These are phyloP conservation scores for Tricholauxania praeusta DNA, from an alignment of 2,888 invertebrate species.

Conservation along the genomic window DNA sequence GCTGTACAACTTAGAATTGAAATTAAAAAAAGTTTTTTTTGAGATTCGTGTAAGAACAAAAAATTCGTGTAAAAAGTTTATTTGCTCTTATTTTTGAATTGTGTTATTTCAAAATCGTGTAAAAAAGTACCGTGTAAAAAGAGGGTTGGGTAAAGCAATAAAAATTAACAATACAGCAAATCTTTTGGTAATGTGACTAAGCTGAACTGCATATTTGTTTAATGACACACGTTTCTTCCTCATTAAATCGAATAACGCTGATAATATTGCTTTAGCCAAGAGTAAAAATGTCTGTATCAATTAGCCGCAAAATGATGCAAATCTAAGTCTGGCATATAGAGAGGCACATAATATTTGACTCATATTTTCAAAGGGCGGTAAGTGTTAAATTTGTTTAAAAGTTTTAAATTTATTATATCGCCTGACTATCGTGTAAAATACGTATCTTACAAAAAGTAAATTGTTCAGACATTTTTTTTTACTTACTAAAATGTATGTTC, in stretches of 20 bases:
- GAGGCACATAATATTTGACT: conserved; percentile 94
- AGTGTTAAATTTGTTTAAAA: conserved; percentile 46
- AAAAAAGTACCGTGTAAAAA: no score
- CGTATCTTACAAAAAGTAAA: background rate
- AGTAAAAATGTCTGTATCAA: conserved; percentile 98
- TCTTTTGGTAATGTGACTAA: conserved; percentile 87
- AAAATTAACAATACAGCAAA: conserved; percentile 38
- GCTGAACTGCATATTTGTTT: conserved; percentile 93
- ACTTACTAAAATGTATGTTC: no score
- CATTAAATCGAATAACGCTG: conserved; percentile 97
- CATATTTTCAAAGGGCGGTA: conserved; percentile 95
- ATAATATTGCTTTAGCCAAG: conserved; percentile 95
- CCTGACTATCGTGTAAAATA: no score
- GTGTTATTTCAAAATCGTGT: no score
- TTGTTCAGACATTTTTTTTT: background rate
- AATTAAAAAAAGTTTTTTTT: no score
- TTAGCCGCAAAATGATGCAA: conserved; percentile 95
- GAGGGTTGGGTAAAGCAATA: no score
- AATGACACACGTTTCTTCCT: conserved; percentile 95
- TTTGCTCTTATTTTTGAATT: no score
- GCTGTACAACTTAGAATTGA: no score
- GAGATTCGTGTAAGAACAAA: no score
- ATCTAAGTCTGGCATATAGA: conserved; percentile 93
- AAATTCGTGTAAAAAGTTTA: no score
- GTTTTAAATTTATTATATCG: no score